Base-by-base conservation (phyloP, 2,888 invertebrate species). In the Omphaloscelis lunosa region DNA sequence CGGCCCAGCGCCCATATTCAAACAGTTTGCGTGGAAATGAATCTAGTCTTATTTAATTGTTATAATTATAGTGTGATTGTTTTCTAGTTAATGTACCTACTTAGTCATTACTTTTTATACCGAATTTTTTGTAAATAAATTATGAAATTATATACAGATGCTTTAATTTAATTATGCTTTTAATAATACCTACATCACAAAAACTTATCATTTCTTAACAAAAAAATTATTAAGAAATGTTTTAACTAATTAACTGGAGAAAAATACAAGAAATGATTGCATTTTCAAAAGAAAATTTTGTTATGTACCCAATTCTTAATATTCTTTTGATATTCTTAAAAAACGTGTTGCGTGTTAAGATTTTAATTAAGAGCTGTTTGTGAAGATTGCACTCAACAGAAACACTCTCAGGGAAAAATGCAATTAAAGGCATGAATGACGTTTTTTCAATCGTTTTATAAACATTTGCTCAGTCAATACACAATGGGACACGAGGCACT, bases 11-110 rank as follows among this genome's bases (percentile, higher is more conserved):
- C 93, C 94, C 5, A 51, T 92, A 65, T 69, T 92, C 12, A 95
- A 92, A 90, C 93, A 96, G 85, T 88, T 84, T 73, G 95, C 95
- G 81, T 96, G 96, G 96, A 95, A 96, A 92, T 96, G 88, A 95
- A 83, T 89, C 85, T 91, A 93, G 91, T 92, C 88, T 87, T 82
- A 56, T 79, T 89, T 75, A 77, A 80, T 85, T 89, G 82, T 88
- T 89, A 77, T n/a, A n/a, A n/a, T n/a, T 73, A 82, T 83, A 79
- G 86, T 90, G 83, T 89, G 85, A 88, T 86, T 90, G 85, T 88
- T 84, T 72, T 86, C 83, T 83, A 83, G 77, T 87, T 75, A 76
- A 84, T 65, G 65, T 88, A 51, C 51, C 51, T 51, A 89, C 86
- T 85, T 72, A 79, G 82, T 79, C 78, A 80, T 79, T 85, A 82